Conservation (phyloP, 2,797 vertebrate species). For the Acanthis flammea region DNA sequence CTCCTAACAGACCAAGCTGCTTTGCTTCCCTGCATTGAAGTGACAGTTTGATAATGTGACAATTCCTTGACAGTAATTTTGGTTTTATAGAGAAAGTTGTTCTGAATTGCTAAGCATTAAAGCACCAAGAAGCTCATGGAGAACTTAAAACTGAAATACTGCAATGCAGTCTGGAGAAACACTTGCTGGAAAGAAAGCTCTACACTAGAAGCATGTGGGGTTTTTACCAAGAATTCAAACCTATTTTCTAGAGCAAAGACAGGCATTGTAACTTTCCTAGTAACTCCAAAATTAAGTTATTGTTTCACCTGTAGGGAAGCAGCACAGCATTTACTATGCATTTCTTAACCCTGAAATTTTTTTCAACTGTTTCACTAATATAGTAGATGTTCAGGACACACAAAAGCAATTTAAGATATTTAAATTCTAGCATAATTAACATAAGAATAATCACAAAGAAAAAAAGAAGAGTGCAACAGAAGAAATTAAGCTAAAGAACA, state of each 20-base stretch:
- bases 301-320: neutral
- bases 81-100: neutral
- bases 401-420: neutral
- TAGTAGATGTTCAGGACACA: neutral
- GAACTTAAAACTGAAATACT: neutral
- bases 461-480: neutral
- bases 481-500: neutral
- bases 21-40: neutral
- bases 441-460: neutral
- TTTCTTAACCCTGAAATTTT: neutral
- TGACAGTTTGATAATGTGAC: neutral
- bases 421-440: neutral
- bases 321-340: neutral
- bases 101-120: neutral
- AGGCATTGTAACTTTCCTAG: neutral
- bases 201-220: neutral
- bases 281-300: neutral
- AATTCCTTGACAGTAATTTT: neutral
- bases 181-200: neutral
- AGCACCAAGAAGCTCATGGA: neutral
- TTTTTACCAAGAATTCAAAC: neutral
- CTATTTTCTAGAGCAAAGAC: neutral
- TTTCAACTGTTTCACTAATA: neutral
- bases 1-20: neutral
- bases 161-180: neutral